Conservation (phyloP, 2,797 vertebrate species). For the Acipenser oxyrinchus region DNA sequence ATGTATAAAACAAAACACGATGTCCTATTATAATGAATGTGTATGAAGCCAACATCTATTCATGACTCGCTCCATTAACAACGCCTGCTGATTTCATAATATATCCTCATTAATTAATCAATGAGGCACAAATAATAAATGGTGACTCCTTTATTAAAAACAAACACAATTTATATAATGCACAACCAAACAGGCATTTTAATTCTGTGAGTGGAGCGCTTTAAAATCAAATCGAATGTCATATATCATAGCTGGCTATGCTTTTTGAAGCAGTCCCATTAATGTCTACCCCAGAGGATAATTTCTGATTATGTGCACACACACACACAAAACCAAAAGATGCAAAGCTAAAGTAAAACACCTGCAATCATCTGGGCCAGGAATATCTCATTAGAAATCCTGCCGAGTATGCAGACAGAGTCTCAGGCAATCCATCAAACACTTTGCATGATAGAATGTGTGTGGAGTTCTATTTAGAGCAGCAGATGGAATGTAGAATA, state of each 20-base stretch:
- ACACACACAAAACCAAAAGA: too few relatives aligned
- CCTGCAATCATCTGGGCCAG: conserved; percentile 6
- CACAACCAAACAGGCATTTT: conserved; percentile 11
- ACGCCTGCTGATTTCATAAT: too few relatives aligned
- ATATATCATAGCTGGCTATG: not conserved
- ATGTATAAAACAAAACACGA: too few relatives aligned
- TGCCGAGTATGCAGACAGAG: not conserved
- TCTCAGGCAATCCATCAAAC: conserved; percentile 16
- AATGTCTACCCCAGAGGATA: not conserved
- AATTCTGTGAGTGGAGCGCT: not conserved
- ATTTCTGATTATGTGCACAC: not conserved
- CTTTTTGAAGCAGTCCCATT: not conserved
- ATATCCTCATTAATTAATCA: too few relatives aligned
- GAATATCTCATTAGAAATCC: conserved; percentile 20
- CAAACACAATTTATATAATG: too few relatives aligned
- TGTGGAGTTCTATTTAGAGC: not conserved
- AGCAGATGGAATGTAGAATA: conserved; percentile 22
- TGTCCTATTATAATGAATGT: too few relatives aligned
- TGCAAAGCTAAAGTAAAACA: conserved; percentile 1
- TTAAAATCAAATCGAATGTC: not conserved
- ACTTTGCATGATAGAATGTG: not conserved
- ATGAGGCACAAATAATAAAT: too few relatives aligned
- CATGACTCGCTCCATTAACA: too few relatives aligned
- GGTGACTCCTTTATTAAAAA: too few relatives aligned
- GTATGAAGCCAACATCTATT: too few relatives aligned